phyloP scores from a whole-genome alignment of 1,140 invertebrate species.

The Pseudomyrmex concolor region DNA sequence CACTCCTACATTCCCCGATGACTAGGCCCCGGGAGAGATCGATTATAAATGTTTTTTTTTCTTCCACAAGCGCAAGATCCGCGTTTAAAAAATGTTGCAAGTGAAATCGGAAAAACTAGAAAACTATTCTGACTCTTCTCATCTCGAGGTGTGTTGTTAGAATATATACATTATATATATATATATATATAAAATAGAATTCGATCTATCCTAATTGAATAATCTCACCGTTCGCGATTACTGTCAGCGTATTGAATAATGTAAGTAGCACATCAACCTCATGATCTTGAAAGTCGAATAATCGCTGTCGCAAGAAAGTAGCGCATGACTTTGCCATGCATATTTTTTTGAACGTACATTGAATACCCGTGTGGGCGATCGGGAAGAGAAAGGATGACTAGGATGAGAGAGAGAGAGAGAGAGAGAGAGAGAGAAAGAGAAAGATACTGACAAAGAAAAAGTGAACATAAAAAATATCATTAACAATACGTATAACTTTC shows the following conservation, averaged over 20 bases:
- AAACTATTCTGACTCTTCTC: too few relatives aligned
- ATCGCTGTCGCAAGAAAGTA: constrained; percentile 52
- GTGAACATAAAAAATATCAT: constrained; percentile 57
- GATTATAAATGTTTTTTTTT: too few relatives aligned
- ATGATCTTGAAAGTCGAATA: constrained; percentile 41
- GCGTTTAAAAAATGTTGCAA: too few relatives aligned
- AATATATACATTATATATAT: too few relatives aligned
- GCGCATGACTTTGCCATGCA: constrained; percentile 40
- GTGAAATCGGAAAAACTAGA: too few relatives aligned
- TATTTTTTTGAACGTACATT: constrained; percentile 38
- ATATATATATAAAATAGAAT: too few relatives aligned
- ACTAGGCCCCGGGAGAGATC: constrained; percentile 78
- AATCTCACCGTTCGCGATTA: neutral
- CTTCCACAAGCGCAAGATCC: too few relatives aligned
- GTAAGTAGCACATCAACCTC: constrained; percentile 7
- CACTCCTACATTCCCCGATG: constrained; percentile 84
- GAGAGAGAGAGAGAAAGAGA: too few relatives aligned
- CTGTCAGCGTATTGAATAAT: neutral
- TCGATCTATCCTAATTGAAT: neutral
- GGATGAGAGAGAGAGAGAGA: constrained; percentile 18
- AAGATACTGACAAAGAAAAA: constrained; percentile 13
- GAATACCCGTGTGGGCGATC: constrained; percentile 64
- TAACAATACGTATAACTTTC: constrained; percentile 4
- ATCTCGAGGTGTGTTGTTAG: too few relatives aligned
- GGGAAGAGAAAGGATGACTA: constrained; percentile 41